Evolutionary conservation across 2,113 vertebrate genomes (phyloP), one percentile per base, ranked within the genome.

Genomic region (Colius striatus): DNA sequence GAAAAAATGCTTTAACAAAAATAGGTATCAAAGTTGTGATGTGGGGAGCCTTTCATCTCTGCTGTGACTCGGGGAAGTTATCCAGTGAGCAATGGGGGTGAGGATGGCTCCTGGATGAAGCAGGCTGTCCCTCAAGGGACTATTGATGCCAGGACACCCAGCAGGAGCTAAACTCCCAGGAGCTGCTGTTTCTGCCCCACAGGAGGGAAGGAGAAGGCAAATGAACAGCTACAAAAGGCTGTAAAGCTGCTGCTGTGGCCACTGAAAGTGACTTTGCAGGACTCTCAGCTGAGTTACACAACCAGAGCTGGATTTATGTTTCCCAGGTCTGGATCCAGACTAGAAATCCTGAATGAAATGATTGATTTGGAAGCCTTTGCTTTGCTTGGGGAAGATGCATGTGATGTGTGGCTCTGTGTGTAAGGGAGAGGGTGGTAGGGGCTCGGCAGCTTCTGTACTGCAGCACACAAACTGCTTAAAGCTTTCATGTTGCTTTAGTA

Each of bases 171-270:
- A 50, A 73, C 14, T 2, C 34, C 45, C 3, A 0, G 26, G 47
- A 71, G 17, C 13, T 66, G 50, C 54, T 1, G 0, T 9, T 58
- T 38, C 50, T 41, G 27, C 57, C 22, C 7, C 32, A 1, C 0
- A 0, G 51, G 43, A 55, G 60, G 36, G 53, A 36, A 23, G 19
- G 21, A 19, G 30, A 74, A 32, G n/a, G 67, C 30, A 55, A 70
- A 68, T 0, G 4, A 13, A 3, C 5, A 14, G 72, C 87, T 63
- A 19, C 58, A 23, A 53, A 79, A 45, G 11, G 4, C n/a, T 62
- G 25, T 25, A 30, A 27, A 63, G 41, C 25, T 53, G 27, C 51
- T 45, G 57, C 67, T 48, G 51, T 11, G 27, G 76, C 2, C 23
- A 1, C n/a, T 8, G 3, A 72, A 72, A 11, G 38, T 43, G 41